These are phyloP conservation scores for Busseola fusca DNA, from an alignment of 2,888 invertebrate genomes.

Conservation along the genomic window DNA sequence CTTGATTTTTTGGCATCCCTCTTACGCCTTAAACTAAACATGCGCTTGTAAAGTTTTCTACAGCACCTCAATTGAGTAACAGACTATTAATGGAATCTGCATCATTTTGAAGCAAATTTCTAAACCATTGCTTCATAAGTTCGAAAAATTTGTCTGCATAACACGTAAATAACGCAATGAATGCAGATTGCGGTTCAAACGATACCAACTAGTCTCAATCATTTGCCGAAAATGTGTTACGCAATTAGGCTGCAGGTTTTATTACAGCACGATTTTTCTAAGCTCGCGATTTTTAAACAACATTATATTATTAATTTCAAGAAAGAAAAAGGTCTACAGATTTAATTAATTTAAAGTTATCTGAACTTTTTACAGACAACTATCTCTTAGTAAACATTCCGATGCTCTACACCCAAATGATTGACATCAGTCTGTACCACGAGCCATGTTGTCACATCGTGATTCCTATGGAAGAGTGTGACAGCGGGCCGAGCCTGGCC, in stretches of 20 bases:
- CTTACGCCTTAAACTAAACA: neutral
- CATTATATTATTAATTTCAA: neutral
- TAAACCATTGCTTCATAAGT: too few species aligned
- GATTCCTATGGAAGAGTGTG: conserved; percentile 89
- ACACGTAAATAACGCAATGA: too few species aligned
- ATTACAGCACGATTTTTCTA: neutral
- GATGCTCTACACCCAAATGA: conserved; percentile 94
- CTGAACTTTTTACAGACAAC: conserved; percentile 88
- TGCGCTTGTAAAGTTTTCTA: neutral
- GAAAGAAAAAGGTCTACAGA: neutral
- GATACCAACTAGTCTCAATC: too few species aligned
- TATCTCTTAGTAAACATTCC: conserved; percentile 95
- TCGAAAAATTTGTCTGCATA: too few species aligned
- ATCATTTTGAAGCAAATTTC: too few species aligned
- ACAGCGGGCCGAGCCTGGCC: conserved; percentile 90
- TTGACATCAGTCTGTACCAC: conserved; percentile 95
- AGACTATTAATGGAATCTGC: too few species aligned
- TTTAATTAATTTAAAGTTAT: neutral
- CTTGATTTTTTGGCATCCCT: neutral
- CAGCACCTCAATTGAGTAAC: too few species aligned
- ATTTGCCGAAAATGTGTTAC: too few species aligned
- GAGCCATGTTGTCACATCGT: conserved; percentile 95
- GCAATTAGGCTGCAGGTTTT: too few species aligned
- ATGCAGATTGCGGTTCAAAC: too few species aligned
- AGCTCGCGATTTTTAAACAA: neutral